A percentile compares a stretch with the other conserved stretches of the same genome.
Conservation (phyloP, 2,888 invertebrate genomes). For the Diarsia dahlii region DNA sequence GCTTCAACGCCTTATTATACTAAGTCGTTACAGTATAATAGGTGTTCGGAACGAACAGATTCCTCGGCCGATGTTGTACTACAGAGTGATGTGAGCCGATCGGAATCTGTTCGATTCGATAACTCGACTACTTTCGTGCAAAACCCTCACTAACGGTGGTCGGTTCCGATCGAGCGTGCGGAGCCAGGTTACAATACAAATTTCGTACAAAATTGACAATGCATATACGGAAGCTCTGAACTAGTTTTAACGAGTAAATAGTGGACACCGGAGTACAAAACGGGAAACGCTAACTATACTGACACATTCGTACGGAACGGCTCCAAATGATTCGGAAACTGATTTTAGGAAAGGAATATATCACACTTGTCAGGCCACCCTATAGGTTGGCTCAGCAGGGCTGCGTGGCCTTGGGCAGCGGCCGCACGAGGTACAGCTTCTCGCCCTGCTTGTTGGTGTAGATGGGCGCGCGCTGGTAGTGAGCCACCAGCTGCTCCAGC, state of each 20-base stretch:
- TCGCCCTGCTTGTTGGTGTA: constrained; percentile 99
- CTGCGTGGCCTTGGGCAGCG: constrained; percentile 92
- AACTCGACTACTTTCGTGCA: constrained; percentile 57
- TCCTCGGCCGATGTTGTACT: constrained; percentile 56
- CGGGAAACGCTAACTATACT: constrained; percentile 31
- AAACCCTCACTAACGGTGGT: constrained; percentile 43
- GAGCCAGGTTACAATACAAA: constrained; percentile 63
- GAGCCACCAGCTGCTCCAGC: constrained; percentile 98
- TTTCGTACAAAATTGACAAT: constrained; percentile 69
- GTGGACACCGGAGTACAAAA: constrained; percentile 42
- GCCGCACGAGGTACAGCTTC: constrained; percentile 98
- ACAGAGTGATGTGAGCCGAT: constrained; percentile 36
- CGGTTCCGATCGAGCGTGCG: constrained; percentile 57
- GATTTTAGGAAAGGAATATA: constrained; percentile 35
- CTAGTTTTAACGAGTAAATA: constrained; percentile 57
- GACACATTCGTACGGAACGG: constrained; percentile 33
- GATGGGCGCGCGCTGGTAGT: constrained; percentile 99
- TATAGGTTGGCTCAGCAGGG: constrained; percentile 73
- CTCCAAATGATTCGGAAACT: constrained; percentile 25
- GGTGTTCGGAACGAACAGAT: constrained; percentile 61
- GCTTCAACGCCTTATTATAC: constrained; percentile 79
- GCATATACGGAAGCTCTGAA: constrained; percentile 65
- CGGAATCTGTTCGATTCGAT: constrained; percentile 48
- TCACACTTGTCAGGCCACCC: constrained; percentile 33
- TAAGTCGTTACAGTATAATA: constrained; percentile 68